Evolutionary conservation across 2,113 vertebrate genomes (phyloP).

Genomic region (Noctilio leporinus): DNA sequence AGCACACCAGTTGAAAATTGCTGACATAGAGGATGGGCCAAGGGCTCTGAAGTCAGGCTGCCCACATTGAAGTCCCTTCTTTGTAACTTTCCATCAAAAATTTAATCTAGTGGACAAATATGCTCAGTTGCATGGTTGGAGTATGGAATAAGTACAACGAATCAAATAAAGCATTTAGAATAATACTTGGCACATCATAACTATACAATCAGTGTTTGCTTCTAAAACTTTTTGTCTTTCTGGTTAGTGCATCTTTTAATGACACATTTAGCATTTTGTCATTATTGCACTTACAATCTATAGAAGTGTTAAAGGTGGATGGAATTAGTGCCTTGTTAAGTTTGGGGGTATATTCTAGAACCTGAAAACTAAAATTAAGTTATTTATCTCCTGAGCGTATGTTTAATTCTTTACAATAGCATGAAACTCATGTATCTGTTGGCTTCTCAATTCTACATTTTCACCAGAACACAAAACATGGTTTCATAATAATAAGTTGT

Average conservation of each 20-base stretch:
- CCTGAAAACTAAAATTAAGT: not conserved
- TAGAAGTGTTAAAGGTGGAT: not conserved
- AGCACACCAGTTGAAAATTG: not conserved
- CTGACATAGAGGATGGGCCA: not conserved
- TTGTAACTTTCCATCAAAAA: not conserved
- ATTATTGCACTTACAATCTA: not conserved
- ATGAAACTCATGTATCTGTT: not conserved
- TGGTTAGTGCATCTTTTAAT: not conserved
- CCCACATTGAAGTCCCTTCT: not conserved
- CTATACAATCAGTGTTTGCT: not conserved
- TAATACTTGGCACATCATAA: not conserved
- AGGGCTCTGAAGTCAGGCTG: not conserved
- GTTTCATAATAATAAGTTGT: slow-evolving; percentile 2
- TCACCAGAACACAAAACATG: not conserved
- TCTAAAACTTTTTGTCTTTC: not conserved
- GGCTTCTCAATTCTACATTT: not conserved
- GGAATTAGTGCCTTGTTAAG: not conserved
- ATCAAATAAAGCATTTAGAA: not conserved
- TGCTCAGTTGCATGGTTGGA: not conserved
- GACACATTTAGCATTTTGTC: not conserved
- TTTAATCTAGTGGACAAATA: not conserved
- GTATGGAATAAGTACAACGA: not conserved
- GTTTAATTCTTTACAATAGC: not conserved
- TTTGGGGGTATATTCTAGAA: not conserved
- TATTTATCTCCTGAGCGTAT: not conserved